Base-by-base conservation (phyloP, 2,797 vertebrate genomes). In the Tympanoctomys barrerae region DNA sequence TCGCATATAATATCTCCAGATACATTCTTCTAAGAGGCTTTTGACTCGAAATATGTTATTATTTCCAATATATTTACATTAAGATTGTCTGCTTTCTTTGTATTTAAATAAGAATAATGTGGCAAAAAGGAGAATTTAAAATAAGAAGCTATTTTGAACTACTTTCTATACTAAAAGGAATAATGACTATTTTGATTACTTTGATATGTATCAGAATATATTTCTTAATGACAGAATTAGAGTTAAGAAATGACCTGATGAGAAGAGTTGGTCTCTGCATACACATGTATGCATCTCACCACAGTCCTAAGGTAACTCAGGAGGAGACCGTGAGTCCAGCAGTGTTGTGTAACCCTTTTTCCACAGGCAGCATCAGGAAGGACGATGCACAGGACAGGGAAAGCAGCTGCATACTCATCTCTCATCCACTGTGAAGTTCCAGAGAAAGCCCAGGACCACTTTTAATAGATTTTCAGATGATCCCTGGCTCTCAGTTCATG, bases 191-290 rank as follows among this genome's bases (percentile, higher is more conserved):
- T 91, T 82, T 93, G 13, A 85, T 79, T 18, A 36, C 78, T 28
- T 91, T 57, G 10, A 66, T 87, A 49, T 21, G 24, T 68, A 11
- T 73, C 31, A 75, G 36, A 90, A 39, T 64, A 16, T 8, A 75
- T 89, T 86, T 89, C 73, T 80, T 93, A 87, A 79, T 80, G 19
- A 83, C 9, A 90, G 62, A 81, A 93, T 64, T 42, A 81, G 90
- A 94, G 31, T 19, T 10, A 59, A 62, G 46, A 80, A 87, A 49
- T 36, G 13, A 95, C 24, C 77, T 18, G 7, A 75, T 96, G 42
- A 89, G 22, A 80, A 49, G 49, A 49, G 49, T 11, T 75, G 62
- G 36, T 78, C 7, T 10, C 5, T 78, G 1, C 85, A 92, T 92
- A 57, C 42, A 62, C 18, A 92, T 31, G 93, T 85, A 84, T 87